phyloP scores from a whole-genome alignment of 2,797 vertebrate species.

The Nannoperca australis region DNA sequence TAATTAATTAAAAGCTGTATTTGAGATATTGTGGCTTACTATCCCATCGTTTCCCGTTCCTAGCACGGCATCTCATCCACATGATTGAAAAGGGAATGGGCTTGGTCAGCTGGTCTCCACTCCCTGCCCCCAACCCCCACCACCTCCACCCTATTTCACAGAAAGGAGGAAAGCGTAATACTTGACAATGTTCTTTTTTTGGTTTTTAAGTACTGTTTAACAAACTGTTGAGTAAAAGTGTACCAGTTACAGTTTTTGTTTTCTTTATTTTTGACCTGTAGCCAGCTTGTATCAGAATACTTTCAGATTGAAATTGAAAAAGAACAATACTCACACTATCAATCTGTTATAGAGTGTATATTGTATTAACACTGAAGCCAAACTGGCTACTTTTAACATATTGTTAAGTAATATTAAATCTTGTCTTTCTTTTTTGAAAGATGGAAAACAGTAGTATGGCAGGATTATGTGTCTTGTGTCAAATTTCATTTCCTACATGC shows the following conservation, averaged over 20 bases:
- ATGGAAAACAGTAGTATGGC: constrained; percentile 99
- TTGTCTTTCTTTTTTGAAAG: constrained; percentile 99
- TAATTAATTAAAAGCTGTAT: constrained; percentile 85
- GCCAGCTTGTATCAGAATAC: constrained; percentile 97
- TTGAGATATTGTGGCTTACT: constrained; percentile 89
- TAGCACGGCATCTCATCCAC: constrained; percentile 85
- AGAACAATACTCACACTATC: constrained; percentile 96
- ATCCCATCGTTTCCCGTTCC: constrained; percentile 88
- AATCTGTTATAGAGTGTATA: constrained; percentile 98
- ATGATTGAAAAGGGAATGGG: constrained; percentile 87
- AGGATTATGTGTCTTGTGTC: constrained; percentile 88
- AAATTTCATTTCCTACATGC: constrained; percentile 72
- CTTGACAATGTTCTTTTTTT: constrained; percentile 86
- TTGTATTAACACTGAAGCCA: constrained; percentile 99
- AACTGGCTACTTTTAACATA: constrained; percentile 99
- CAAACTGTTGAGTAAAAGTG: constrained; percentile 93
- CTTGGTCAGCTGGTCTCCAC: constrained; percentile 85
- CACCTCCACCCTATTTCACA: constrained; percentile 70
- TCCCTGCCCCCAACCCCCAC: constrained; percentile 45
- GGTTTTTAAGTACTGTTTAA: constrained; percentile 88
- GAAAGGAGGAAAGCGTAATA: constrained; percentile 86
- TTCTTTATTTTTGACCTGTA: constrained; percentile 91
- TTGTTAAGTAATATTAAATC: constrained; percentile 99
- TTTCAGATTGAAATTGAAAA: constrained; percentile 91
- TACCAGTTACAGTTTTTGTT: constrained; percentile 91